Evolutionary conservation across 2,113 vertebrate genomes (phyloP).

Genomic region (Lathamus discolor): DNA sequence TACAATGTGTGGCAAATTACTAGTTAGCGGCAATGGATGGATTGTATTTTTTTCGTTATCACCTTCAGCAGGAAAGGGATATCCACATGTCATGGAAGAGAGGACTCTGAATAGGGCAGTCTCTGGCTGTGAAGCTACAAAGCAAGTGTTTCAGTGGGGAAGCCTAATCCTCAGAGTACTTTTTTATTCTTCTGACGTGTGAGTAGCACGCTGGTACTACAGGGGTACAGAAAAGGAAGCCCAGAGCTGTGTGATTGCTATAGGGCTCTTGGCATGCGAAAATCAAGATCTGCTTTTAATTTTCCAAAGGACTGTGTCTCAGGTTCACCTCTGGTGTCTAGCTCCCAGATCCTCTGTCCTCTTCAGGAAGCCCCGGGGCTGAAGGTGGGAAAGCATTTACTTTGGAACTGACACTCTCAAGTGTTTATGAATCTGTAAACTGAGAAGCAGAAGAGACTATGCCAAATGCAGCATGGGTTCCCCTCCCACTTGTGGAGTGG

Average conservation of each 20-base stretch:
- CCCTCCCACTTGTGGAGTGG: neutral
- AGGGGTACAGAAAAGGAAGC: neutral
- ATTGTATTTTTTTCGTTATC: neutral
- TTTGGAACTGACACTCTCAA: neutral
- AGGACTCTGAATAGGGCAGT: neutral
- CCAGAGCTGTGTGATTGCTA: neutral
- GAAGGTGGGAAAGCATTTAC: constrained; percentile 25
- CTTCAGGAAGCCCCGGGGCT: neutral
- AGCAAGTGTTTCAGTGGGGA: neutral
- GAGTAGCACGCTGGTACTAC: neutral
- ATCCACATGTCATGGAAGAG: neutral
- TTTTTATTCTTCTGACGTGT: neutral
- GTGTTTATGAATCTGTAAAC: constrained; percentile 17
- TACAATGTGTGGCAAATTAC: constrained; percentile 48
- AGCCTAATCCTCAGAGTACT: neutral
- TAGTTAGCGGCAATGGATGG: constrained; percentile 32
- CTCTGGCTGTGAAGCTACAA: neutral
- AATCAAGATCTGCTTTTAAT: constrained; percentile 39
- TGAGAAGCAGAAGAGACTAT: neutral
- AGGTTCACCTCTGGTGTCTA: neutral
- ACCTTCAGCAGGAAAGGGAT: neutral
- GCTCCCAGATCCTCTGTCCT: neutral
- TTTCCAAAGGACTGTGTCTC: neutral
- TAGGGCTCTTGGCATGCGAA: constrained; percentile 1
- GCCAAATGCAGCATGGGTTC: neutral